phyloP scores from a whole-genome alignment of 1,140 invertebrate genomes.

The Stegodyphus mimosarum region DNA sequence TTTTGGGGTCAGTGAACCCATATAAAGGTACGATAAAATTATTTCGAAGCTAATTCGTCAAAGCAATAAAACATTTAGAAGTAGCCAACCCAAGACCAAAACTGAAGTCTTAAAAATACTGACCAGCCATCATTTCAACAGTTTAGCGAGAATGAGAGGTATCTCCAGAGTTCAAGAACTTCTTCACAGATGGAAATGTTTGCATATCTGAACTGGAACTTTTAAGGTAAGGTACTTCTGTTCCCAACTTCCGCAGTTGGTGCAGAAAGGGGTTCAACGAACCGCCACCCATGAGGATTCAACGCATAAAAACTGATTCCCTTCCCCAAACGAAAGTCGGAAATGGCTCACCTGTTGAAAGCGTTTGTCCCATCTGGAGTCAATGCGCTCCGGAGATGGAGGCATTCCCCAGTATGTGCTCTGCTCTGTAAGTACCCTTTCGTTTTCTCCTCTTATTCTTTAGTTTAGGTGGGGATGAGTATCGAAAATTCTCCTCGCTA shows the following conservation, averaged over 20 bases:
- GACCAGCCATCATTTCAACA: too few species aligned
- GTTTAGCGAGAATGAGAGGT: too few species aligned
- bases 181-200: too few species aligned
- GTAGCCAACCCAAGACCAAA: too few species aligned
- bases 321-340: conserved; percentile 17
- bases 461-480: background rate
- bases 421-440: conserved; percentile 14
- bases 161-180: too few species aligned
- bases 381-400: conserved; percentile 12
- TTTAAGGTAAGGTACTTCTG: background rate
- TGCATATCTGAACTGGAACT: too few species aligned
- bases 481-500: background rate
- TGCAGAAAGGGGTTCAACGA: conserved; percentile 40
- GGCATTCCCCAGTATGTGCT: background rate
- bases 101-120: too few species aligned
- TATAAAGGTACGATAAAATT: too few species aligned
- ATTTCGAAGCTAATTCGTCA: too few species aligned
- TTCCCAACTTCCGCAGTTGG: conserved; percentile 22
- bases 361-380: conserved; percentile 7
- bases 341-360: conserved; percentile 39
- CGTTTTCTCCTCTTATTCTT: conserved; percentile 2
- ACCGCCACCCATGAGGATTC: conserved; percentile 30
- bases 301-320: conserved; percentile 16
- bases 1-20: too few species aligned
- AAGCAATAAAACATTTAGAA: too few species aligned